These are phyloP conservation scores for Chionis minor DNA, from an alignment of 2,113 vertebrate genomes.

Conservation along the genomic window DNA sequence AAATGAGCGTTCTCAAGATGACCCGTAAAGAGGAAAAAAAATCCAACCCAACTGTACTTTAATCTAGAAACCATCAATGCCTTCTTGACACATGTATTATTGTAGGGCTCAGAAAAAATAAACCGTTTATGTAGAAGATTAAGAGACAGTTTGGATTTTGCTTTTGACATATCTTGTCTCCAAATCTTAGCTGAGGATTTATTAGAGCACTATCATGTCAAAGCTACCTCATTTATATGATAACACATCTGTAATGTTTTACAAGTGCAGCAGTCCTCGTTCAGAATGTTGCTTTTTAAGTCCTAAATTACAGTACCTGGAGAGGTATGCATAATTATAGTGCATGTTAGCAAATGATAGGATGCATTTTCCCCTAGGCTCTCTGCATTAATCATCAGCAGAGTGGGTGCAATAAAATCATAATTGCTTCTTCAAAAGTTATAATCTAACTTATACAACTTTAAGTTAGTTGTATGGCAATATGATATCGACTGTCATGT, in stretches of 20 bases:
- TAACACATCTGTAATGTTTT: constrained; percentile 87
- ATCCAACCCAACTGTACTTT: constrained; percentile 66
- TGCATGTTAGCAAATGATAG: constrained; percentile 82
- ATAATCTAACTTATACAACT: constrained; percentile 78
- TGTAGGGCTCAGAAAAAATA: constrained; percentile 83
- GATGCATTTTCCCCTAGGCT: constrained; percentile 78
- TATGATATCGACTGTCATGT: constrained; percentile 4
- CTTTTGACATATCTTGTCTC: constrained; percentile 85
- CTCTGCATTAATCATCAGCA: constrained; percentile 84
- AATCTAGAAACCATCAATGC: constrained; percentile 79
- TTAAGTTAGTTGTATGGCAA: constrained; percentile 70
- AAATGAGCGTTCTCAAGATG: constrained; percentile 77
- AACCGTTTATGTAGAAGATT: constrained; percentile 86
- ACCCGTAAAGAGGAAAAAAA: constrained; percentile 59
- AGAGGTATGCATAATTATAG: constrained; percentile 85
- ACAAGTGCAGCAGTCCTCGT: constrained; percentile 79
- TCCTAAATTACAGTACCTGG: constrained; percentile 85
- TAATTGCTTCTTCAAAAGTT: constrained; percentile 86
- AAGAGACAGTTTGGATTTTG: constrained; percentile 81
- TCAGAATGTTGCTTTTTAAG: constrained; percentile 83
- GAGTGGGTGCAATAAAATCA: constrained; percentile 84
- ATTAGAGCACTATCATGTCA: constrained; percentile 80
- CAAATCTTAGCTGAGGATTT: constrained; percentile 82
- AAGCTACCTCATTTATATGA: constrained; percentile 86
- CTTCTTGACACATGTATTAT: constrained; percentile 80